These are phyloP conservation scores for Tetraneura akinire DNA, from an alignment of 1,140 invertebrate species.

Conservation along the genomic window DNA sequence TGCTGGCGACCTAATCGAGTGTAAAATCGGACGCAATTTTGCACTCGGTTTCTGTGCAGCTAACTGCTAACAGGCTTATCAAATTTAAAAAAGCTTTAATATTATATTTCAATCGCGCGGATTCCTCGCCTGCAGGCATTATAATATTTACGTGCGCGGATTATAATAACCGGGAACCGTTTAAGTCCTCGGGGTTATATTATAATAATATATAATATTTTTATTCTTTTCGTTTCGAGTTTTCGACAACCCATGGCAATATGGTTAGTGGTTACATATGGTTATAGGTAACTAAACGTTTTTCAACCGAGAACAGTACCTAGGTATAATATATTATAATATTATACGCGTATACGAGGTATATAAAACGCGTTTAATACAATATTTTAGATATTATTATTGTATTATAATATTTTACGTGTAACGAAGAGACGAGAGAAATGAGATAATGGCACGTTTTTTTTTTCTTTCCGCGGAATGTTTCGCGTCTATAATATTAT, in stretches of 20 bases:
- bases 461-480: background rate
- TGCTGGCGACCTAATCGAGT: slow-evolving; percentile 41
- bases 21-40: slow-evolving; percentile 47
- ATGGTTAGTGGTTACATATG: too few species aligned
- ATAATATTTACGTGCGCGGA: too few species aligned
- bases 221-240: too few species aligned
- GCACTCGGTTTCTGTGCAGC: slow-evolving; percentile 23
- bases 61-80: slow-evolving; percentile 50
- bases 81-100: slow-evolving; percentile 48
- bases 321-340: background rate
- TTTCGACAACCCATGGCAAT: background rate
- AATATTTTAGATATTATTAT: too few species aligned
- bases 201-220: too few species aligned
- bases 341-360: background rate
- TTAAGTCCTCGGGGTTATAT: slow-evolving; percentile 16
- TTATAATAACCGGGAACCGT: slow-evolving; percentile 3
- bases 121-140: slow-evolving; percentile 29
- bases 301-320: slow-evolving; percentile 16
- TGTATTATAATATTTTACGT: background rate
- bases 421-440: background rate
- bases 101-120: slow-evolving; percentile 25
- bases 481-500: background rate
- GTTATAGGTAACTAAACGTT: background rate
- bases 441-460: background rate
- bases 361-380: background rate